Percentiles rank a stretch among this genome's conserved stretches.
phyloP scores from a whole-genome alignment of 2,888 invertebrate species.

The Noctua pronuba region DNA sequence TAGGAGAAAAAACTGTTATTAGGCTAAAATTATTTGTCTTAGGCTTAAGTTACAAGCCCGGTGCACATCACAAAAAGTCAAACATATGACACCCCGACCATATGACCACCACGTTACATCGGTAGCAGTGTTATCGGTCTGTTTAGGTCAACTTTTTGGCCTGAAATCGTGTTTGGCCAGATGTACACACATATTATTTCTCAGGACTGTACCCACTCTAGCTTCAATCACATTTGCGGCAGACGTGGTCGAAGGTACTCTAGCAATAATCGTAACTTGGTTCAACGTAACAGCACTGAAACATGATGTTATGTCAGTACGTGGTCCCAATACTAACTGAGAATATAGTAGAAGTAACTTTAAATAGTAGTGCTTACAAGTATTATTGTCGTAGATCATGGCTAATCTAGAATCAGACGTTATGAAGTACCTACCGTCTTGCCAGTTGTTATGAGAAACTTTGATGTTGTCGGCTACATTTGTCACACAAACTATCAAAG shows the following conservation, averaged over 20 bases:
- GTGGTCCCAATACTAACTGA: slow-evolving; percentile 31
- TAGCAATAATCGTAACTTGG: slow-evolving; percentile 22
- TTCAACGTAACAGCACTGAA: background rate
- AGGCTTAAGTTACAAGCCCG: no score
- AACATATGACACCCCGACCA: background rate
- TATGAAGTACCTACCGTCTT: background rate
- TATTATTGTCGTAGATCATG: background rate
- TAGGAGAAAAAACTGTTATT: no score
- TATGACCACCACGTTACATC: background rate
- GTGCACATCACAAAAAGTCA: no score
- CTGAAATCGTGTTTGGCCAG: background rate
- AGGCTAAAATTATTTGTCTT: no score
- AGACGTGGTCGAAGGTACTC: slow-evolving; percentile 8
- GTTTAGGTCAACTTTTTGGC: background rate
- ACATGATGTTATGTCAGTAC: slow-evolving; percentile 14
- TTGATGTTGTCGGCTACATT: background rate
- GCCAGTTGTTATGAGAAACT: background rate
- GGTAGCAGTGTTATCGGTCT: background rate
- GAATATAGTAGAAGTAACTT: background rate
- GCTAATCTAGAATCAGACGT: background rate
- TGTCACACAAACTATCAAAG: background rate
- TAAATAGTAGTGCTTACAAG: background rate
- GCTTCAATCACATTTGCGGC: slow-evolving; percentile 19
- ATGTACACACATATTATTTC: background rate
- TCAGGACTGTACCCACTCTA: background rate